Evolutionary conservation across 2,888 invertebrate genomes (phyloP), one percentile per base, ranked within the genome.

Genomic region (Brachyptera putata): DNA sequence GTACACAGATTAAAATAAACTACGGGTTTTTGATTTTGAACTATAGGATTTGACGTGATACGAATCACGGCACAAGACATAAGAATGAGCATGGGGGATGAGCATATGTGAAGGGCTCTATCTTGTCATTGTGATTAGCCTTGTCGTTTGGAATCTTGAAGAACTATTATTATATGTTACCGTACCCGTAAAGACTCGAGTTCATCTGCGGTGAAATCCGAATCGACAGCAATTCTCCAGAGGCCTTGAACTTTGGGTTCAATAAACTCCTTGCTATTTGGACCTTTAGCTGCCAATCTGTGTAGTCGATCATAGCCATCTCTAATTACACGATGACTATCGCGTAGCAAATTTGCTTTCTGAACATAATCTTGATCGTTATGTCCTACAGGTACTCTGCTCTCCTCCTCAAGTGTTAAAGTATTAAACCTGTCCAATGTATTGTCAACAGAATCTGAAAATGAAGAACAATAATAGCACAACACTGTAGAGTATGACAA

Each of bases 181-280:
- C n/a, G n/a, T 76, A 87, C 89, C 79, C 88, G 88, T 48, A 96
- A 78, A 0, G 93, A 93, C 60, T 85, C 84, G 11, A 95, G 77
- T 75, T 95, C 95, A 62, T 87, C 85, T 0, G 83, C 79, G 21
- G 86, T 83, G 74, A 96, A 95, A 72, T 92, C 88, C 11, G 86
- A 84, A 57, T 86, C 81, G 16, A 86, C 72, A 1, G 95, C 95
- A 60, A 90, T 77, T 67, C 83, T 84, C 95, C 95, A 96, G 26
- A 96, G 76, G 0, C 87, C 88, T 73, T 91, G 89, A 1, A 95
- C 95, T 76, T 92, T 90, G 0, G 92, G 91, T 70, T 96, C 95
- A 43, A 91, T 82, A 72, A 96, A 96, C 70, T 93, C 93, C 71
- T 84, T 85, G 69, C 87, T 89, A 61, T 86, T 84, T 0, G 91